These are phyloP conservation scores for Parelbella ahira DNA, from an alignment of 2,888 invertebrate species.

Conservation along the genomic window DNA sequence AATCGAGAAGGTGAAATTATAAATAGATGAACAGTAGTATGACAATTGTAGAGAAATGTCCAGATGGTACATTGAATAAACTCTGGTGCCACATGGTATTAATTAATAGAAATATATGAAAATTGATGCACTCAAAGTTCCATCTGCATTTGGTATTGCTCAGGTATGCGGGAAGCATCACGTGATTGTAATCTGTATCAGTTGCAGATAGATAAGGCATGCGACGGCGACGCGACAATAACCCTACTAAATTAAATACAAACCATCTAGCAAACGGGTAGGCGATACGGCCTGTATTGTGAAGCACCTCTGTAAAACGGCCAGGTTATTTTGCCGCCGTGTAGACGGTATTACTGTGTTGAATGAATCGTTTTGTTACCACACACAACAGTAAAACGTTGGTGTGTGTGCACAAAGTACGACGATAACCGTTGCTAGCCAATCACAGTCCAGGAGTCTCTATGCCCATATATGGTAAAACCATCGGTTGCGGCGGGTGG, in stretches of 20 bases:
- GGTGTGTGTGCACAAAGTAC: constrained; percentile 50
- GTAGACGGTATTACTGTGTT: constrained; percentile 34
- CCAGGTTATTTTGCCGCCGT: constrained; percentile 34
- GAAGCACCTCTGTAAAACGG: constrained; percentile 35
- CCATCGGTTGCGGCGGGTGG: constrained; percentile 76
- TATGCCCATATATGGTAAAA: constrained; percentile 92
- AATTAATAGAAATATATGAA: neutral
- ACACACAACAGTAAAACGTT: constrained; percentile 43
- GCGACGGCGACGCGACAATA: constrained; percentile 16
- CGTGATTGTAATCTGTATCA: constrained; percentile 32
- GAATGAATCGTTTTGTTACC: constrained; percentile 57
- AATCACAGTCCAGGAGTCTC: constrained; percentile 83
- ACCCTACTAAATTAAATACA: constrained; percentile 23
- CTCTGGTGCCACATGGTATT: too few relatives aligned
- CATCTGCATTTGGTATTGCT: constrained; percentile 17
- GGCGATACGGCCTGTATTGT: constrained; percentile 1
- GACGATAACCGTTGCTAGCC: constrained; percentile 79
- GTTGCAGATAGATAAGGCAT: constrained; percentile 28
- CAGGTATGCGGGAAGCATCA: constrained; percentile 32
- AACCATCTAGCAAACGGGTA: neutral
- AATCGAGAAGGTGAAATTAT: too few relatives aligned
- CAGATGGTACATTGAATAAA: too few relatives aligned
- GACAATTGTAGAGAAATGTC: too few relatives aligned
- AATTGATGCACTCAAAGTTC: neutral
- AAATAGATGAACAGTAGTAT: too few relatives aligned